phyloP scores from a whole-genome alignment of 2,113 vertebrate species.

The Pontoporia blainvillei region DNA sequence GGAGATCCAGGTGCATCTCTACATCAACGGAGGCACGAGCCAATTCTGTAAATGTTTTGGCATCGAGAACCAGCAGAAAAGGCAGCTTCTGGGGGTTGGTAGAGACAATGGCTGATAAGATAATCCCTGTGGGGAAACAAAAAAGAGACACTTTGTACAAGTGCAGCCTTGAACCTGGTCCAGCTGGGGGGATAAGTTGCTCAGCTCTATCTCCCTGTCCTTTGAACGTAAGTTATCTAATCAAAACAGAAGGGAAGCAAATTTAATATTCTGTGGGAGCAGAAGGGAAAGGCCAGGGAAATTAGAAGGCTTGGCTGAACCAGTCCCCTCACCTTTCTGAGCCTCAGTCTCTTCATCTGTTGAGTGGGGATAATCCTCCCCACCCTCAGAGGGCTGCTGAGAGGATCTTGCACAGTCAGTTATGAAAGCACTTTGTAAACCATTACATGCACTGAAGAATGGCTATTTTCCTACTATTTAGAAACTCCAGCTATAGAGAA shows the following conservation, averaged over 20 bases:
- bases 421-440: background rate
- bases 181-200: background rate
- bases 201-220: background rate
- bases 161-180: background rate
- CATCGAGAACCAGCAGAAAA: constrained; percentile 92
- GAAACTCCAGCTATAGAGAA: background rate
- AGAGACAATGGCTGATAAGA: constrained; percentile 84
- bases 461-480: background rate
- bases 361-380: background rate
- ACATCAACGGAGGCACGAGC: constrained; percentile 83
- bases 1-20: constrained; percentile 88
- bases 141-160: constrained; percentile 9
- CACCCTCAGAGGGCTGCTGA: background rate
- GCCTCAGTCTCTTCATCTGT: background rate
- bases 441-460: background rate
- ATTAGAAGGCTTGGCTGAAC: background rate
- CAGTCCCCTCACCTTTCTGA: background rate
- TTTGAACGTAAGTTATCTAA: background rate
- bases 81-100: constrained; percentile 79
- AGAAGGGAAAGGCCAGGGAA: background rate
- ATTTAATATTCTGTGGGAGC: background rate
- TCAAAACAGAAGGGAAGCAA: background rate
- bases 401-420: background rate
- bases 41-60: constrained; percentile 89
- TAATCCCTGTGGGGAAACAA: constrained; percentile 82